Evolutionary conservation across 2,113 vertebrate genomes (phyloP), one percentile per base, ranked within the genome.

Genomic region (Chaetodon trifascialis): DNA sequence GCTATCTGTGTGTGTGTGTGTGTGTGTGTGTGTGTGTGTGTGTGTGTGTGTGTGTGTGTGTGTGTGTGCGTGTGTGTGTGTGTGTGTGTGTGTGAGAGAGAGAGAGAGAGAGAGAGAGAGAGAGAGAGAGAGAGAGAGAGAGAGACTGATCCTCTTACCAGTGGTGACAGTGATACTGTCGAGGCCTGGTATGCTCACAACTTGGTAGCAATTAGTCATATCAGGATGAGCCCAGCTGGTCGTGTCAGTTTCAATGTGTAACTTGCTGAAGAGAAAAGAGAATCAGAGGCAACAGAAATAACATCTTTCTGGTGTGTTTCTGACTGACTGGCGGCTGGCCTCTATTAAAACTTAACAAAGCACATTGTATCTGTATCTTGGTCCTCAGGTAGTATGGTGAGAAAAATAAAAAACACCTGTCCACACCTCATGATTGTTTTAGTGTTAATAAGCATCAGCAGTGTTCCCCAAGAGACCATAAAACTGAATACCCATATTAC

Each of bases 191-290:
- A 97, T 96, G 87, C 36, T 88, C 72, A 94, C 17, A 67, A 95
- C 46, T 40, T 93, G 89, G 4, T 87, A 70, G 82, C 97, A 98
- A 49, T 86, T 68, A 40, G 78, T 93, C 89, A 96, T 71, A 19
- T 95, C 84, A 59, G 96, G 94, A 40, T 88, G 89, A 84, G 91
- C 91, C 97, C 97, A 98, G 25, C 90, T 93, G 75, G 95, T 87
- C 47, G 23, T 66, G 76, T 95, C 94, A 0, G 86, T 93, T 38
- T 79, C 70, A 46, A 66, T 83, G 64, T 92, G 60, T 78, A 96
- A 77, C 76, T 90, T 84, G 77, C 95, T 96, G 67, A 59, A 67
- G 8, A 75, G 2, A 60, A 17, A 64, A 64, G 19, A 69, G 1
- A 76, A 72, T 54, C 44, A 74, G 23, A 42, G 52, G 5, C 38